Evolutionary conservation across 37 sponge, comb jelly and placozoan genomes (phyloP), one percentile per base, ranked within the genome.

Genomic region (Cliona cf. orientalis): DNA sequence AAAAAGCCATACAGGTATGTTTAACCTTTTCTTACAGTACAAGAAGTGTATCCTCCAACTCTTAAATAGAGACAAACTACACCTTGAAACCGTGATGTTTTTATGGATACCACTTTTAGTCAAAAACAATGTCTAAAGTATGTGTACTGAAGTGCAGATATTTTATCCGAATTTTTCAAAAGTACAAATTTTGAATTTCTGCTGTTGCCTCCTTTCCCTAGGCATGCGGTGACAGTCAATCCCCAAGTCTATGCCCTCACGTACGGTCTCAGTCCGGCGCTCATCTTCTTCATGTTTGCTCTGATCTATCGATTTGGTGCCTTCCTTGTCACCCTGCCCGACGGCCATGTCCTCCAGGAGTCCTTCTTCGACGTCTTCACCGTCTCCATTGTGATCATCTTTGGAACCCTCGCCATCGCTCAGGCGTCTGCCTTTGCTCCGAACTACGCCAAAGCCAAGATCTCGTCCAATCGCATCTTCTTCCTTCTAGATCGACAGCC

Each of bases 301-400:
- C 19, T 80, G 1, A 42, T 70, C 25, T 92, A 83, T 46, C 66
- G 92, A 42, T 92, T 86, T 65, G 92, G 88, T 22, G 89, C 88
- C 46, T 88, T 74, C 45, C 89, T 66, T 17, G 84, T 92, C 32
- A 76, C 74, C 0, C 81, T 17, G 14, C 75, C 67, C 17, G 6
- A 58, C 17, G 77, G 68, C 60, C 69, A 80, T 61, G 0, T 68
- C 25, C 40, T 71, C 2, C 42, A 78, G 22, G 55, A 7, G 2
- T 0, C 1, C 31, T 87, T 80, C 44, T 21, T 23, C 39, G 46
- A 80, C 53, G 35, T 87, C 5, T 66, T 45, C 22, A 70, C 69
- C 11, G 88, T 92, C 6, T 79, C 88, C 41, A 25, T 58, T 77
- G 92, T 85, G 22, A 25, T 92, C 29, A 44, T 88, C 9, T 88